Evolutionary conservation across 2,797 vertebrate species (phyloP).

Genomic region (Scyliorhinus canicula): DNA sequence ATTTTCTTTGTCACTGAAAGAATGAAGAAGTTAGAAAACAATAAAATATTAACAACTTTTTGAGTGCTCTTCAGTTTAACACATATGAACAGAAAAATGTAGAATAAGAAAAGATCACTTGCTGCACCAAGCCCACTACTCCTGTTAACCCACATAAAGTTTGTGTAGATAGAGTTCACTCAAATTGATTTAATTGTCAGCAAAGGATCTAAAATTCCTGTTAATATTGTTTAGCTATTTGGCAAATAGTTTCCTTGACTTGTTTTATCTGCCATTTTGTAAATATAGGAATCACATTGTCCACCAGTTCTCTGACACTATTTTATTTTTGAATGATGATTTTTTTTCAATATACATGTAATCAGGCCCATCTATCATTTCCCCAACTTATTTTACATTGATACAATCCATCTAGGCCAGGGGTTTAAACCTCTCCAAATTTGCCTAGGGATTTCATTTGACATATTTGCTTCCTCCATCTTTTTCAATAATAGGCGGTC

Average conservation of each 20-base stretch:
- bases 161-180: too few relatives aligned
- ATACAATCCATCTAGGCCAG: not conserved
- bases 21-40: not conserved
- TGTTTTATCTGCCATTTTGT: not conserved
- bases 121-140: not conserved
- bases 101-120: not conserved
- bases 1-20: slow-evolving; percentile 54
- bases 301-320: not conserved
- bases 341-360: not conserved
- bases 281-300: not conserved
- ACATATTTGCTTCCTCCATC: not conserved
- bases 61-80: not conserved
- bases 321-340: not conserved
- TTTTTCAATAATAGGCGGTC: not conserved
- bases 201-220: not conserved
- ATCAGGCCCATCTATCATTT: not conserved
- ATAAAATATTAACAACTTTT: not conserved
- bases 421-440: not conserved
- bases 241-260: not conserved
- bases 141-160: not conserved
- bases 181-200: not conserved
- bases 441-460: not conserved
- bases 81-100: not conserved
- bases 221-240: not conserved
- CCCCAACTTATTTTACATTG: not conserved